These are phyloP conservation scores for Orbicella faveolata DNA, from an alignment of 64 coral and sea anemone genomes.

Conservation along the genomic window DNA sequence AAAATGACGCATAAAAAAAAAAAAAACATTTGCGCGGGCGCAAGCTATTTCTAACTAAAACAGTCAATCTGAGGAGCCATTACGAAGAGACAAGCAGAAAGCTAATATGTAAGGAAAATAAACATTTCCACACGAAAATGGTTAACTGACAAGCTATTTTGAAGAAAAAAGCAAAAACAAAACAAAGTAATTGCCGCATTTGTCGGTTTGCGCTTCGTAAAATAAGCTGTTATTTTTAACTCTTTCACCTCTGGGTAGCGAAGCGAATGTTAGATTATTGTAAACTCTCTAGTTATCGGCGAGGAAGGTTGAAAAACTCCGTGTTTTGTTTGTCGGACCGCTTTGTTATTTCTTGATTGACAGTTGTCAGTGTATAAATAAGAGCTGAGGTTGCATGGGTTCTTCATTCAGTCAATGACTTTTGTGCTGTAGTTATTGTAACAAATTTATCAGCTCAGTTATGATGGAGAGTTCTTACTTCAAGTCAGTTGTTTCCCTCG, in stretches of 20 bases:
- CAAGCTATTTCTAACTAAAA: too few species aligned
- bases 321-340: not conserved
- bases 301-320: not conserved
- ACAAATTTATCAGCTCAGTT: not conserved
- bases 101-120: too few species aligned
- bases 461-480: not conserved
- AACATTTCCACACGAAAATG: too few species aligned
- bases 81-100: too few species aligned
- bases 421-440: not conserved
- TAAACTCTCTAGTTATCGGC: not conserved
- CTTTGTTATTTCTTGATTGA: slow-evolving; percentile 9
- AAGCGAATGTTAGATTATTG: not conserved
- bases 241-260: not conserved
- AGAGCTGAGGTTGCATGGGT: not conserved
- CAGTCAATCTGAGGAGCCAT: too few species aligned
- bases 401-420: not conserved
- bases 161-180: too few species aligned
- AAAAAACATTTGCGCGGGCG: too few species aligned
- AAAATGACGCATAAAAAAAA: too few species aligned
- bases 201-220: not conserved
- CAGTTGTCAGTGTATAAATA: not conserved
- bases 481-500: not conserved
- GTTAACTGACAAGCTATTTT: too few species aligned
- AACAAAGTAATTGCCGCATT: too few species aligned
- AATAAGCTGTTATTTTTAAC: not conserved